phyloP scores from a whole-genome alignment of 2,113 vertebrate genomes.

The Chelonoidis abingdonii region DNA sequence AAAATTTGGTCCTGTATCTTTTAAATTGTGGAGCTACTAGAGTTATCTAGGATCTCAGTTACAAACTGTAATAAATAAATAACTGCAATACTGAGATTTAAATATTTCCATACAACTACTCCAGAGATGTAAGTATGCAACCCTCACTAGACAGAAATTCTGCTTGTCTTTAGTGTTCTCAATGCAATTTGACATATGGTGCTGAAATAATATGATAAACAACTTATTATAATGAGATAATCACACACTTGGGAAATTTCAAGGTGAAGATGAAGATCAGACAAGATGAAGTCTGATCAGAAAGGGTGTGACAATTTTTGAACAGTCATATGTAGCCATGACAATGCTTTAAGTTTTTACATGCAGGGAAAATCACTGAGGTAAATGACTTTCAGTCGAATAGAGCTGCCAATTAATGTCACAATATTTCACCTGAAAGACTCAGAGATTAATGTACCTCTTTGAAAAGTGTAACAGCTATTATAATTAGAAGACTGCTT shows the following conservation, averaged over 20 bases:
- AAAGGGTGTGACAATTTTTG: conserved; percentile 41
- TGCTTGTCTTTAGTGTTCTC: neutral
- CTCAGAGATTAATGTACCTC: conserved; percentile 29
- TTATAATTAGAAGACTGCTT: conserved; percentile 34
- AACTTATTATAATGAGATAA: conserved; percentile 17
- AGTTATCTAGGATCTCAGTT: neutral
- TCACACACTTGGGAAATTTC: conserved; percentile 3
- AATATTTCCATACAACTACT: neutral
- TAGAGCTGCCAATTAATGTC: conserved; percentile 54
- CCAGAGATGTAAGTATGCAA: neutral
- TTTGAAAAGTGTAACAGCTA: conserved; percentile 40
- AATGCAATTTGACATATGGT: conserved; percentile 7
- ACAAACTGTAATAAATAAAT: neutral
- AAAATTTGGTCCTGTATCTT: neutral
- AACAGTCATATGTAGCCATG: conserved; percentile 16
- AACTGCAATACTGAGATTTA: neutral
- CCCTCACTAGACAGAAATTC: neutral
- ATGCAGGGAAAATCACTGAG: neutral
- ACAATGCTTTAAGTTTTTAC: conserved; percentile 52
- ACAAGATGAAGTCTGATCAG: neutral
- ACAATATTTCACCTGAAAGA: conserved; percentile 59
- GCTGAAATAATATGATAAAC: conserved; percentile 33
- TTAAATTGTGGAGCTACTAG: conserved; percentile 10
- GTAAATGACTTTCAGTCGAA: conserved; percentile 43
- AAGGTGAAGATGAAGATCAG: no score